Evolutionary conservation across 1,140 invertebrate species (phyloP).

Genomic region (Lucilia cuprina): DNA sequence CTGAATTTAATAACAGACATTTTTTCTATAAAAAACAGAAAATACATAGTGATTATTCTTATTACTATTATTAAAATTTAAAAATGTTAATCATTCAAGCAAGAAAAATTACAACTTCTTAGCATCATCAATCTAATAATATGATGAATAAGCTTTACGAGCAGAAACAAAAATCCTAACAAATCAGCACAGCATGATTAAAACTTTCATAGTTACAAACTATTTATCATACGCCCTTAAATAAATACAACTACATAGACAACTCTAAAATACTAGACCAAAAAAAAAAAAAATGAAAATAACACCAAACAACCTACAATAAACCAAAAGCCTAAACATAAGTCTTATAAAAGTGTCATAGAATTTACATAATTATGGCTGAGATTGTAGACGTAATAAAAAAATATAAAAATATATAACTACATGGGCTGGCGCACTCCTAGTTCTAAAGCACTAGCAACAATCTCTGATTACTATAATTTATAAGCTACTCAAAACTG

Average conservation of each 20-base stretch:
- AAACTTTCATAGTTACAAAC: neutral
- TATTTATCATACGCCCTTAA: neutral
- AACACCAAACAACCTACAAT: neutral
- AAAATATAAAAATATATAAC: neutral
- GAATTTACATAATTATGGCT: slow-evolving; percentile 31
- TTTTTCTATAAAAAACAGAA: neutral
- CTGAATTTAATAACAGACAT: neutral
- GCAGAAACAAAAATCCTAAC: neutral
- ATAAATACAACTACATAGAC: neutral
- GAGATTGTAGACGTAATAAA: neutral
- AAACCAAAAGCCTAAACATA: slow-evolving; percentile 28
- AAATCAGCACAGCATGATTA: slow-evolving; percentile 1
- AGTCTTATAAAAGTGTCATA: slow-evolving; percentile 31
- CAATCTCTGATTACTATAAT: slow-evolving; percentile 28
- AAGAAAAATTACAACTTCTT: neutral
- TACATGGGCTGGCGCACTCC: neutral
- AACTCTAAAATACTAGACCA: neutral
- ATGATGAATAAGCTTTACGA: neutral
- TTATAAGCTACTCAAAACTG: slow-evolving; percentile 32
- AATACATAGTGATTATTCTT: neutral
- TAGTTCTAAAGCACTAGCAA: neutral
- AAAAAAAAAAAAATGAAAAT: neutral
- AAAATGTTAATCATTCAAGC: neutral
- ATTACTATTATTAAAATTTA: neutral
- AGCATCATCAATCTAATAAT: slow-evolving; percentile 5